Evolutionary conservation across 2,113 vertebrate genomes (phyloP), one percentile per base, ranked within the genome.

Genomic region (Murina feae): DNA sequence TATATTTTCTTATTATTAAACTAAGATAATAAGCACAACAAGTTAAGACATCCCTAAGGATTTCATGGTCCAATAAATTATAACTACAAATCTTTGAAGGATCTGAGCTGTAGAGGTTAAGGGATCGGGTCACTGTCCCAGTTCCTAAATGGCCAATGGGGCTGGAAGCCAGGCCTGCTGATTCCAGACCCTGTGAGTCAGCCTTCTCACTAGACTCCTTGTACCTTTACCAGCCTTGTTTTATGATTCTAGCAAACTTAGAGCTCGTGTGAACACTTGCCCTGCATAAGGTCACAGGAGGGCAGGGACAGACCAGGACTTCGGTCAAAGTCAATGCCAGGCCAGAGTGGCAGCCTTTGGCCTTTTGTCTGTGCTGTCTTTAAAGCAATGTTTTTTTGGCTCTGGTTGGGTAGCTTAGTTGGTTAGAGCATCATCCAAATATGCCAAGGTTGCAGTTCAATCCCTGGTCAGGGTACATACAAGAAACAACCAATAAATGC

Each of bases 81-180:
- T 9, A 20, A 8, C 30, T 20, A 35, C 0, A 25, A 53, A 5
- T 23, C 32, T 66, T 47, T 49, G 42, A 37, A 53, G 75, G 17
- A n/a, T 13, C 60, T 14, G 21, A 75, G 42, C 9, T 76, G 1
- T 0, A 25, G 32, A 69, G 23, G 11, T 8, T 20, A 44, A 17
- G 42, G 71, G 11, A 12, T 5, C 9, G 4, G 2, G 0, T 21
- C 6, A 9, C 7, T 1, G 18, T 18, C 39, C 25, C 20, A 7
- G 16, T 51, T 44, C 0, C 0, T 9, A 51, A 16, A 28, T 0
- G 0, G 16, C 11, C 8, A 11, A 37, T 32, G 6, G 60, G 53
- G n/a, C 35, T 9, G n/a, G 10, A 35, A 79, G 30, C 42, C 39
- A 66, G 47, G 14, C 32, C 25, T 0, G 9, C 7, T 1, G n/a